A percentile compares a stretch with the other conserved stretches of the same genome.
Conservation (phyloP, 2,888 invertebrate genomes). For the Rhyacophila evoluta region DNA sequence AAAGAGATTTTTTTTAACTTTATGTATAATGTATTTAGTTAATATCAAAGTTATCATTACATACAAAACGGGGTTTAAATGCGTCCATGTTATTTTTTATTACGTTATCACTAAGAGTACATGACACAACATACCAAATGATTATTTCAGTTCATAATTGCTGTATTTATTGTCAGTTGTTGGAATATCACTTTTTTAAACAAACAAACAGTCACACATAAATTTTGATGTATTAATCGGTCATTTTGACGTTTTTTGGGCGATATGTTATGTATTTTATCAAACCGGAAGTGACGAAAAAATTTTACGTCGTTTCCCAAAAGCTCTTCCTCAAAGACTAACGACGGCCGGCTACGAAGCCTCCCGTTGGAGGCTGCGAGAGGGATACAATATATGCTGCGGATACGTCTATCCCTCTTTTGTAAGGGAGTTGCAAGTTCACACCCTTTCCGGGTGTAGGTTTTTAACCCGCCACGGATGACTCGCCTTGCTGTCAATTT, state of each 20-base stretch:
- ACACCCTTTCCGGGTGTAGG: slow-evolving; percentile 12
- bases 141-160: too few species aligned
- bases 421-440: neutral
- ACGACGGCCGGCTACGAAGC: slow-evolving; percentile 43
- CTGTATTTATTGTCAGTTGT: too few species aligned
- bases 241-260: neutral
- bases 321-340: slow-evolving; percentile 50
- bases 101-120: too few species aligned
- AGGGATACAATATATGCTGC: slow-evolving; percentile 38
- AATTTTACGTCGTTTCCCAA: slow-evolving; percentile 44
- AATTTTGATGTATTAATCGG: neutral
- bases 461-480: slow-evolving; percentile 9
- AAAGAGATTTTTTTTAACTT: neutral
- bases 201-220: neutral
- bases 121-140: too few species aligned
- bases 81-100: too few species aligned
- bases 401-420: slow-evolving; percentile 38
- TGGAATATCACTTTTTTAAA: too few species aligned
- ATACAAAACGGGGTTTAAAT: too few species aligned
- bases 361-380: slow-evolving; percentile 49
- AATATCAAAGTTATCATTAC: too few species aligned
- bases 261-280: neutral
- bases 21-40: too few species aligned
- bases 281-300: slow-evolving; percentile 29
- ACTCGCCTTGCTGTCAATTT: slow-evolving; percentile 1